Percentiles rank a stretch among this genome's conserved stretches.
These are phyloP conservation scores for Rhyacophila evoluta DNA, from an alignment of 2,888 invertebrate genomes.

Conservation along the genomic window DNA sequence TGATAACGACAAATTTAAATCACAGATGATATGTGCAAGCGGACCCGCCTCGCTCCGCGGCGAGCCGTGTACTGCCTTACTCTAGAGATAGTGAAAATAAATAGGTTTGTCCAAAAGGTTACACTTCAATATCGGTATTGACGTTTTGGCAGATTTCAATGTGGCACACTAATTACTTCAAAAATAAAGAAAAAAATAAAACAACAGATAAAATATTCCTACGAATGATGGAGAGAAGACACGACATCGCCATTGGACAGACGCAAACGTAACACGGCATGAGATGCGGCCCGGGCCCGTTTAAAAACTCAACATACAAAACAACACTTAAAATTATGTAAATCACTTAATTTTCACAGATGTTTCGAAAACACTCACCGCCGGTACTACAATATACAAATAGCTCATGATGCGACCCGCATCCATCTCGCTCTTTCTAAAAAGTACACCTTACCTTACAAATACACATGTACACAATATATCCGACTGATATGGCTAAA, in stretches of 20 bases:
- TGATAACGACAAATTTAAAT: conserved; percentile 33
- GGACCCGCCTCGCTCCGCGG: conserved; percentile 5
- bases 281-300: background rate
- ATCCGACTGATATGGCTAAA: conserved; percentile 69
- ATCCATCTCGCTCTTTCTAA: background rate
- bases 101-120: conserved; percentile 39
- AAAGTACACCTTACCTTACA: conserved; percentile 65
- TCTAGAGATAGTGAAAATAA: conserved; percentile 38
- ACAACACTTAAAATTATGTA: conserved; percentile 51
- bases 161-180: conserved; percentile 67
- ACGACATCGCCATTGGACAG: background rate
- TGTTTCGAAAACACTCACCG: conserved; percentile 51
- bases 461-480: conserved; percentile 60
- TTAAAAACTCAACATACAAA: conserved; percentile 32
- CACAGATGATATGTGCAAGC: conserved; percentile 53
- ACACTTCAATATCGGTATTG: conserved; percentile 64
- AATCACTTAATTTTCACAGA: conserved; percentile 53
- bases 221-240: conserved; percentile 26
- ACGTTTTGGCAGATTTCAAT: conserved; percentile 72
- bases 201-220: background rate
- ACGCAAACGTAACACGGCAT: conserved; percentile 16
- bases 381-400: background rate
- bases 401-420: background rate
- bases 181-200: conserved; percentile 13
- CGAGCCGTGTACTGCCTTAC: conserved; percentile 7